A percentile compares a stretch with the other conserved stretches of the same genome.
phyloP scores from a whole-genome alignment of 2,797 vertebrate species.

The Hippoglossus hippoglossus region DNA sequence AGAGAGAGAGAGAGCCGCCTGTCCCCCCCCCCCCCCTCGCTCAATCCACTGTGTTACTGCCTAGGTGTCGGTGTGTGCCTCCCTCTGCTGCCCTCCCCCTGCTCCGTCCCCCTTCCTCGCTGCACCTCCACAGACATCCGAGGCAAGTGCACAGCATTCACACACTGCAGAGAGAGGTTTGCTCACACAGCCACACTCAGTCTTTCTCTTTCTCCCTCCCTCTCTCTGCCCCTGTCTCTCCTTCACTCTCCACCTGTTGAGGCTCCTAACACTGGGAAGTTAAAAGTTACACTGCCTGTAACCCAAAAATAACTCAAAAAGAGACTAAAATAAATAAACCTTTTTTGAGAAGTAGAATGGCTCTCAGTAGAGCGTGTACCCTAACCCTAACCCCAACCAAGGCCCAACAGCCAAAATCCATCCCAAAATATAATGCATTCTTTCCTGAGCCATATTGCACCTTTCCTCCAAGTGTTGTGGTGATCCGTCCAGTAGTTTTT shows the following conservation, averaged over 20 bases:
- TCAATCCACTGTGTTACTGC: slow-evolving; percentile 22
- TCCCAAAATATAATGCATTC: no score
- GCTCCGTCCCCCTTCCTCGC: slow-evolving; percentile 25
- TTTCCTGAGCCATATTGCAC: no score
- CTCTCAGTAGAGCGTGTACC: no score
- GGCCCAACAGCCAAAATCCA: no score
- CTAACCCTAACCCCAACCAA: no score
- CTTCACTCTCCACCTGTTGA: not conserved
- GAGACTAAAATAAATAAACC: not conserved
- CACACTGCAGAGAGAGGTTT: not conserved
- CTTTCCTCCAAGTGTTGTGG: no score
- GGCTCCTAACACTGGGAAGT: not conserved
- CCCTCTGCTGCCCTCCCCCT: slow-evolving; percentile 37
- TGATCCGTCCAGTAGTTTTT: no score
- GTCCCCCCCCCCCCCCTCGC: not conserved
- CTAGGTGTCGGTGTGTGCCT: slow-evolving; percentile 58
- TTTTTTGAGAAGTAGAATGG: no score
- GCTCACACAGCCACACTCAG: not conserved
- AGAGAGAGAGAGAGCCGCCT: slow-evolving; percentile 16
- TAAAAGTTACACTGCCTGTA: not conserved
- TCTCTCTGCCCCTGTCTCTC: not conserved
- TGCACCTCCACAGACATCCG: slow-evolving; percentile 27
- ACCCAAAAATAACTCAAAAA: not conserved
- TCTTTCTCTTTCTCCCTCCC: not conserved
- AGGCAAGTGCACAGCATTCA: slow-evolving; percentile 43